Evolutionary conservation across 2,888 invertebrate species (phyloP), one percentile per base, ranked within the genome.

Genomic region (Mimas tiliae): DNA sequence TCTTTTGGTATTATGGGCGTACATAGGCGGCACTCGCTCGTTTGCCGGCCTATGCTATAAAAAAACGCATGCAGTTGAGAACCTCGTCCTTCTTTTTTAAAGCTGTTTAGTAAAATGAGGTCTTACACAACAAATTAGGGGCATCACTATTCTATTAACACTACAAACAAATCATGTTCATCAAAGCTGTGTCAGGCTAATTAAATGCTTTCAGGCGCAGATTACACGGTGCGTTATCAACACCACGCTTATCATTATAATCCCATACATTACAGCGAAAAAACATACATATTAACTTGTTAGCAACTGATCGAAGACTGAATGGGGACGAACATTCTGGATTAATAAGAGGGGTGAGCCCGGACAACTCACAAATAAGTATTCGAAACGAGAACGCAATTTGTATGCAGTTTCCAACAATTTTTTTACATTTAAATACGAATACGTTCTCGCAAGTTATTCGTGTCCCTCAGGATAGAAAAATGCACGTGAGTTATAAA

Each of bases 131-230:
- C 14, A 33, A 33, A 53, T 12, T 19, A 12, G 34, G 55, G 19
- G 19, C 58, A 42, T 42, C 58, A 58, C 58, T 42, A 58, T 58
- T 58, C 58, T 58, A 58, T 58, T 58, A 58, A 58, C 19, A 58
- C 16, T 1, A 4, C 27, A 58, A 58, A 58, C 58, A 58, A 58
- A 58, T 42, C 58, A 63, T 47, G 48, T n/a, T 63, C 27, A 47
- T 63, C 45, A 50, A 34, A 51, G 47, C 47, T 12, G 51, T 50
- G 45, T 50, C 63, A 50, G 33, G 33, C 27, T 66, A 66, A 66
- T 66, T 66, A 63, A 51, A 66, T 63, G 66, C 66, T 66, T 66
- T 63, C 47, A 66, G 50, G 47, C 62, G 34, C 66, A 63, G 66
- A 66, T 66, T 66, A 63, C 55, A 47, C 48, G 42, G 11, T 14